Evolutionary conservation across 2,113 vertebrate genomes (phyloP).

Genomic region (Atrichornis clamosus): DNA sequence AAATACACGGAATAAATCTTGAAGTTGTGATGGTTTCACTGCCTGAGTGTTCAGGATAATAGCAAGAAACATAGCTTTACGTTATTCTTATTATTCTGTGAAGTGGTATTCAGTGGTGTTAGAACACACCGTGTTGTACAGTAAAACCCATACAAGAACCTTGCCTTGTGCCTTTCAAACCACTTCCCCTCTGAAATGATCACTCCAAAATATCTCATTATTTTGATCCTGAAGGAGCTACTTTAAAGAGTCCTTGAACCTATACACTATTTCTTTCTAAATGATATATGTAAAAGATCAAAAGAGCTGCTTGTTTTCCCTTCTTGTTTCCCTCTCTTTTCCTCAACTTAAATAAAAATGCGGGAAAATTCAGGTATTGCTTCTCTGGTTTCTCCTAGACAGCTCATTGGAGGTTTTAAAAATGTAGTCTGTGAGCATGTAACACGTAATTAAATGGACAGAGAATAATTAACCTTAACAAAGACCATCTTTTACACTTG

Average conservation of each 20-base stretch:
- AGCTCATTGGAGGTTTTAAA: not conserved
- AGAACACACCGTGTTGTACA: not conserved
- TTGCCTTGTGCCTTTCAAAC: not conserved
- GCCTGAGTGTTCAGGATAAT: not conserved
- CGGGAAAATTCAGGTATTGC: not conserved
- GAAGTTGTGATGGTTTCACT: constrained; percentile 36
- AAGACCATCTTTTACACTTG: not conserved
- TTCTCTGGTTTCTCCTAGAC: not conserved
- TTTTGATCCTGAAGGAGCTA: not conserved
- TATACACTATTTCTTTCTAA: not conserved
- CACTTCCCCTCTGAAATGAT: not conserved
- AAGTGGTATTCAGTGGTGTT: constrained; percentile 3
- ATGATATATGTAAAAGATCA: not conserved
- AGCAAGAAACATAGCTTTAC: not conserved
- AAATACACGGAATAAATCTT: constrained; percentile 56
- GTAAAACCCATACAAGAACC: not conserved
- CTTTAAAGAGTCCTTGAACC: not conserved
- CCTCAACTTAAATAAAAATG: not conserved
- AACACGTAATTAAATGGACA: not conserved
- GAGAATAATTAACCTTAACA: not conserved
- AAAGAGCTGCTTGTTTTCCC: not conserved
- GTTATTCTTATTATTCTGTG: not conserved
- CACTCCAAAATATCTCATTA: not conserved
- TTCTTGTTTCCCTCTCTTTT: not conserved
- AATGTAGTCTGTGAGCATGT: not conserved